These are phyloP conservation scores for Heterohyrax brucei DNA, from an alignment of 2,797 vertebrate genomes.

Conservation along the genomic window DNA sequence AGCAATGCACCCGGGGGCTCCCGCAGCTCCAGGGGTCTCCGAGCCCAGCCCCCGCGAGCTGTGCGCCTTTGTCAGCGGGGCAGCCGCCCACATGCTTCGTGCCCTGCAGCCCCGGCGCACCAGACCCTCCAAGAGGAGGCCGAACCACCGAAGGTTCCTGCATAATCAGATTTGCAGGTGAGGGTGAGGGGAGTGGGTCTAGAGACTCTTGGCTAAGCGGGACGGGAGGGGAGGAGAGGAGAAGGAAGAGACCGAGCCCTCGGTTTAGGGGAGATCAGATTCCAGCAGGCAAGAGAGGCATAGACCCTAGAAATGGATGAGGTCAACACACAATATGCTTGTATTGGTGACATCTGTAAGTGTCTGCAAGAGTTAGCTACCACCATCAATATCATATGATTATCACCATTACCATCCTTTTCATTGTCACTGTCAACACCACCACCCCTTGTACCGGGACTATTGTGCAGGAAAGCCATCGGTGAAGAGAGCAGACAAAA, in stretches of 20 bases:
- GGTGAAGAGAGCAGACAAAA: not conserved
- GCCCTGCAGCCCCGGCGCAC: conserved; percentile 93
- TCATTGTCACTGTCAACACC: not conserved
- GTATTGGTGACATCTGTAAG: not conserved
- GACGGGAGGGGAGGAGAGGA: not conserved
- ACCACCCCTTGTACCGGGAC: not conserved
- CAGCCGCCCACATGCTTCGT: conserved; percentile 94
- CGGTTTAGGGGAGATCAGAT: not conserved
- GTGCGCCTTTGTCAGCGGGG: conserved; percentile 93
- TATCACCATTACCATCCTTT: too few species aligned
- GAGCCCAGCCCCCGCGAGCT: conserved; percentile 91
- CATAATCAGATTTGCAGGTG: conserved; percentile 96
- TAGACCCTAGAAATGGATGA: not conserved
- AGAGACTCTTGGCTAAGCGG: not conserved
- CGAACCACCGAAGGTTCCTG: conserved; percentile 95
- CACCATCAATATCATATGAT: too few species aligned
- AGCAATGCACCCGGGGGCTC: conserved; percentile 79
- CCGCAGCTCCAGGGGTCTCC: not conserved
- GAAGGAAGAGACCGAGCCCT: not conserved
- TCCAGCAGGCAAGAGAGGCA: not conserved
- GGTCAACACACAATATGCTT: accelerated
- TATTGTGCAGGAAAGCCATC: not conserved
- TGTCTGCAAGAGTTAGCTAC: too few species aligned
- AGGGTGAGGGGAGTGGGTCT: accelerated
- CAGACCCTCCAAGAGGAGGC: conserved; percentile 92